Evolutionary conservation across 1,140 invertebrate species (phyloP).

Genomic region (Drosophila carrolli): DNA sequence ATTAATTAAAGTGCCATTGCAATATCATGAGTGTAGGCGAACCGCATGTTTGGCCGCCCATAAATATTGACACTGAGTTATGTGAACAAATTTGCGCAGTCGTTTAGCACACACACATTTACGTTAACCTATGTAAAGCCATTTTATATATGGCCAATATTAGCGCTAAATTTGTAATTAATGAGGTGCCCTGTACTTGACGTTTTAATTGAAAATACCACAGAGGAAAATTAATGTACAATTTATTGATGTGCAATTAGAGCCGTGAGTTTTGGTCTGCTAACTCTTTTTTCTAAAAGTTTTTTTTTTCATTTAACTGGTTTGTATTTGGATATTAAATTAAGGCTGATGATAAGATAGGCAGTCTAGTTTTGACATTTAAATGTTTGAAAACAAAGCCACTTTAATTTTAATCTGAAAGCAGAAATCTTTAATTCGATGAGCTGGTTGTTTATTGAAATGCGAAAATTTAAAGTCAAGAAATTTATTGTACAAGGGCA

Average conservation of each 20-base stretch:
- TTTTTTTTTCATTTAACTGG: constrained; percentile 6
- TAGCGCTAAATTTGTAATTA: constrained; percentile 73
- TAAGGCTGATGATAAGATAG: constrained; percentile 4
- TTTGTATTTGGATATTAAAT: constrained; percentile 20
- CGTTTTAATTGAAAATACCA: constrained; percentile 73
- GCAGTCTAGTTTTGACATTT: constrained; percentile 29
- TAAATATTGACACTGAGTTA: constrained; percentile 77
- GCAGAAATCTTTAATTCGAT: constrained; percentile 28
- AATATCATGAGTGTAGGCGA: constrained; percentile 16
- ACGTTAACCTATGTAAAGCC: constrained; percentile 12
- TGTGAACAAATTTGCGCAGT: constrained; percentile 57
- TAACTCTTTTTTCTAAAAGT: constrained; percentile 15
- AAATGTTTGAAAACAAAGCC: constrained; percentile 32
- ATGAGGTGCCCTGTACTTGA: constrained; percentile 64
- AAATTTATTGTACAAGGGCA: constrained; percentile 22
- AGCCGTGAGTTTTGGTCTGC: constrained; percentile 26
- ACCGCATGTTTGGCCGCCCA: constrained; percentile 40
- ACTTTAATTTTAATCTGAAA: constrained; percentile 41
- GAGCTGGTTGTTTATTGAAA: constrained; percentile 21
- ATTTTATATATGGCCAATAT: constrained; percentile 56
- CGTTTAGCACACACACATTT: constrained; percentile 38
- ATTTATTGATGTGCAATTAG: constrained; percentile 66
- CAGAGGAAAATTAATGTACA: constrained; percentile 42
- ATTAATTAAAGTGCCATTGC: constrained; percentile 20
- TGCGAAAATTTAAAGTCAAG: constrained; percentile 5